Evolutionary conservation across 1,140 invertebrate species (phyloP), one percentile per base, ranked within the genome.

Genomic region (Himalopsyche phryganea): DNA sequence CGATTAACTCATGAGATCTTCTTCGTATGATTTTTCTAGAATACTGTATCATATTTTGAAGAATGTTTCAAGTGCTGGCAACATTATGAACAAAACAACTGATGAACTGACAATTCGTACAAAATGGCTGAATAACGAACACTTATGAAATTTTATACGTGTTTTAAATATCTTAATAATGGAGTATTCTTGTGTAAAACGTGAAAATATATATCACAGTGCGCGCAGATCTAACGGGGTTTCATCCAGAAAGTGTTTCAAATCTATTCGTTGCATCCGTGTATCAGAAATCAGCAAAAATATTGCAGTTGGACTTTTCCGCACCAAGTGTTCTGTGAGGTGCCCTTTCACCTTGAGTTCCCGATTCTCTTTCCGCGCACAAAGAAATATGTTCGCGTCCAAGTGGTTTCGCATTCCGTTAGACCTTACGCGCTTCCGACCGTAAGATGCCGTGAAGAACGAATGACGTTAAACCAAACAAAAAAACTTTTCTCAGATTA

Each of bases 81-180:
- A 50, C 20, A 18, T 10, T 32, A 15, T 10, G n/a, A 17, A 36
- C 9, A 32, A 51, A n/a, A 51, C 10, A 52, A 20, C 33, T 56
- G 53, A 50, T 47, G 23, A 28, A 28, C 23, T 28, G 23, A 28
- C 23, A 28, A 57, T 50, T 57, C 49, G 13, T 47, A 15, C 54
- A 50, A 57, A 50, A 57, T 57, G 54, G 46, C 54, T 45, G 48
- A 50, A 42, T 44, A 41, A 50, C 35, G 6, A 56, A 50, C 33
- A 28, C 50, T 14, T 33, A 19, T 35, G 35, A 50, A 44, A 50
- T 57, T 49, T 50, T 44, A 36, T 50, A 17, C 17, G 49, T 41
- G 46, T 28, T 35, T 38, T 38, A 57, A 57, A 50, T 57, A 47
- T 57, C 47, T 50, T 50, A 57, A 57, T 57, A 57, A 57, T 57